Evolutionary conservation across 2,888 invertebrate species (phyloP), one percentile per base, ranked within the genome.

Genomic region (Emmelina monodactyla): DNA sequence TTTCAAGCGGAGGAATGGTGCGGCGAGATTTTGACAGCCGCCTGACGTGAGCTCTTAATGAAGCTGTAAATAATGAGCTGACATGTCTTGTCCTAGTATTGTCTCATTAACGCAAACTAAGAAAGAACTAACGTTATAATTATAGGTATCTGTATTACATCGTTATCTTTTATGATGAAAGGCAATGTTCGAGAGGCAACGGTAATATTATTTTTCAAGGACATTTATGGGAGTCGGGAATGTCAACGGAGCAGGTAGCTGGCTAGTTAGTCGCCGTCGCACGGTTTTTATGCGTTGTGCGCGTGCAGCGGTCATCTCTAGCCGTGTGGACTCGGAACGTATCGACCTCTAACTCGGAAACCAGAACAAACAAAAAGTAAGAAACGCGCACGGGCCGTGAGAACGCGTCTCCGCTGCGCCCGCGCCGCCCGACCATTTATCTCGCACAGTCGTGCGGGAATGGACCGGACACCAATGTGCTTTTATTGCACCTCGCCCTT

Each of bases 371-470:
- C 59, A 76, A 76, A 78, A 75, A 75, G 60, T 70, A 65, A 56
- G 58, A 61, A 62, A 60, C 58, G 57, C 63, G 70, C 70, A 68
- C 73, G 75, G 76, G 75, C 76, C 78, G 78, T 78, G 78, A 78
- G 78, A 78, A 76, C 72, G 67, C 66, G 68, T 67, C 72, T 70
- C 66, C 65, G 62, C 56, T 58, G 62, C 55, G 50, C 55, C 43
- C 46, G 58, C 55, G 51, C 53, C 54, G 58, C 54, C 62, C 67
- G 59, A 62, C 68, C 76, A 76, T 79, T 79, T 78, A 79, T 78
- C 76, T 75, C 69, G 65, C 63, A 75, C 66, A 63, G 75, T 78
- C 78, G 78, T 78, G 78, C 69, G 69, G 68, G 75, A 71, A 71
- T 71, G 72, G 66, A 62, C 61, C 62, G 68, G 65, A 60, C 64